These are phyloP conservation scores for Pyrrhia umbra DNA, from an alignment of 2,888 invertebrate genomes.

Conservation along the genomic window DNA sequence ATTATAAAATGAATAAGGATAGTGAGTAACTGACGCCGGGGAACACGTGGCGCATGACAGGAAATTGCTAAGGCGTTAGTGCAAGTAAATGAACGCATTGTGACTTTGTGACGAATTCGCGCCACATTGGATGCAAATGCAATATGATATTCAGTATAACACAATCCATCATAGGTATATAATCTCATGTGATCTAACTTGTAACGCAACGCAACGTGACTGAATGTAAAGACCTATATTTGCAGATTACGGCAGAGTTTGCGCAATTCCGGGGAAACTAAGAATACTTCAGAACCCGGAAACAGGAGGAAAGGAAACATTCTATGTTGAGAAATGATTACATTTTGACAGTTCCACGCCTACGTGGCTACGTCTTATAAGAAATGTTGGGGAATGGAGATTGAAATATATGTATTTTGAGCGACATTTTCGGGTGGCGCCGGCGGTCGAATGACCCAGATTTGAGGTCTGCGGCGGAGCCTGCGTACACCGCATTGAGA, in stretches of 20 bases:
- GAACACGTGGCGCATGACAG: conserved; percentile 72
- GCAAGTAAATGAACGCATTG: conserved; percentile 60
- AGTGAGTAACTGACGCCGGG: conserved; percentile 68
- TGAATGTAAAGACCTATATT: conserved; percentile 38
- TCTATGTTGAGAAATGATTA: conserved; percentile 27
- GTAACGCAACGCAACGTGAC: conserved; percentile 34
- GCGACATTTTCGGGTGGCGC: conserved; percentile 73
- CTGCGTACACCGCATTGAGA: conserved; percentile 77
- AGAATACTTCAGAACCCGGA: conserved; percentile 54
- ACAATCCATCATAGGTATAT: conserved; percentile 20
- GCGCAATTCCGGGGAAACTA: conserved; percentile 48
- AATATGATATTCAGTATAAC: conserved; percentile 52
- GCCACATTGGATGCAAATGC: conserved; percentile 57
- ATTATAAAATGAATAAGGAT: conserved; percentile 68
- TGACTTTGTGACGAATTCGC: conserved; percentile 60
- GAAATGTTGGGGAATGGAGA: conserved; percentile 42
- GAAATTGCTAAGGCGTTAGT: conserved; percentile 75
- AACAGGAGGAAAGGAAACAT: conserved; percentile 33
- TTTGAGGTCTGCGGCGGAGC: conserved; percentile 76
- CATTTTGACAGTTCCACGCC: conserved; percentile 34
- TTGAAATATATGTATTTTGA: conserved; percentile 55
- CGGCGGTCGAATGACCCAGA: conserved; percentile 79
- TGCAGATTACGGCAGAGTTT: conserved; percentile 36
- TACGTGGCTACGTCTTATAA: conserved; percentile 13
- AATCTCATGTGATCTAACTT: conserved; percentile 43